phyloP scores from a whole-genome alignment of 2,113 vertebrate genomes.

The Oxyruncus cristatus region DNA sequence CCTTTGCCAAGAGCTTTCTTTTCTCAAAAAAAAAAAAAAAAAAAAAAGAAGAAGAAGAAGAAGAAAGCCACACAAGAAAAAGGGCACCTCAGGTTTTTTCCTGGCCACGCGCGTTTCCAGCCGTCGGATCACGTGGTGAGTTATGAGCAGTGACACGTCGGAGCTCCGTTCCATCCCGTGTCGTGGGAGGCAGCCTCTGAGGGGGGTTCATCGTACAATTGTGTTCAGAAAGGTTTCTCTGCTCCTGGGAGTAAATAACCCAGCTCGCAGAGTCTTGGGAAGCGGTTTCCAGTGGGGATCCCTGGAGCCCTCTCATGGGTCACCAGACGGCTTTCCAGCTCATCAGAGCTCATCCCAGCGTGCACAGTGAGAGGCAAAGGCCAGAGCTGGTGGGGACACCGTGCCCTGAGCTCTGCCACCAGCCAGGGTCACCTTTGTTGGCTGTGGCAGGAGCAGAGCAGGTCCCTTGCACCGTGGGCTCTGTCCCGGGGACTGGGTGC shows the following conservation, averaged over 20 bases:
- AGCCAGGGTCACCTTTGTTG: neutral
- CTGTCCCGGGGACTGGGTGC: neutral
- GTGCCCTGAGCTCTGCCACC: neutral
- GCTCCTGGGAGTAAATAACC: neutral
- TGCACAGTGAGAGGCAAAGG: neutral
- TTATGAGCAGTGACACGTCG: neutral
- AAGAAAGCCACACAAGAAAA: too few relatives aligned
- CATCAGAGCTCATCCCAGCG: neutral
- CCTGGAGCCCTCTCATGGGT: neutral
- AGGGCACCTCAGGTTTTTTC: neutral
- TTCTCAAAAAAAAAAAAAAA: too few relatives aligned
- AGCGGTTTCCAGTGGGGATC: neutral
- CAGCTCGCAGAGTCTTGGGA: neutral
- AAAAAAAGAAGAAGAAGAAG: neutral
- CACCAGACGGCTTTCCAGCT: neutral
- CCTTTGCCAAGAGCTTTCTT: neutral
- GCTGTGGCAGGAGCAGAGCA: neutral
- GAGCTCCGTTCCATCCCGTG: neutral
- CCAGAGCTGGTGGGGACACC: neutral
- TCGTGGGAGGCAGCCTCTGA: neutral
- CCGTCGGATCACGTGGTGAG: neutral
- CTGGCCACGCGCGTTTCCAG: accelerated
- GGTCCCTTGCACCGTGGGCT: neutral
- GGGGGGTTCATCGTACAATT: neutral
- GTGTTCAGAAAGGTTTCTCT: neutral